phyloP scores from a whole-genome alignment of 2,113 vertebrate genomes.

The Scalopus aquaticus region DNA sequence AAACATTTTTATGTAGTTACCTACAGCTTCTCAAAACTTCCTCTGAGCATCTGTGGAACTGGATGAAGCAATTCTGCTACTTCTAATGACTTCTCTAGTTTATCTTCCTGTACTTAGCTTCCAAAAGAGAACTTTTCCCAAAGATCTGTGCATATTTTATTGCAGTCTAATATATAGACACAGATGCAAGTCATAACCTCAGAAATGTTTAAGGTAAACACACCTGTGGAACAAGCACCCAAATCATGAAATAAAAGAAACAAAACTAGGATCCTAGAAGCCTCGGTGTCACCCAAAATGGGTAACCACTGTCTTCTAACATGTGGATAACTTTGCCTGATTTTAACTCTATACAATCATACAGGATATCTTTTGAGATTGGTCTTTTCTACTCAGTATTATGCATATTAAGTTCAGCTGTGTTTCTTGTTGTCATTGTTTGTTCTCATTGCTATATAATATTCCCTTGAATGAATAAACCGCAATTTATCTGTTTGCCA shows the following conservation, averaged over 20 bases:
- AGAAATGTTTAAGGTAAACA: neutral
- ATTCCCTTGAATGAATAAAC: neutral
- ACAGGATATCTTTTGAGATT: neutral
- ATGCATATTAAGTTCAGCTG: neutral
- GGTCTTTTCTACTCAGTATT: neutral
- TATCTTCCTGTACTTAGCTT: neutral
- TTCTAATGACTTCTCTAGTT: neutral
- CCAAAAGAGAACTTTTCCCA: neutral
- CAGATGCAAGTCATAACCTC: neutral
- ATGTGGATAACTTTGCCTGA: neutral
- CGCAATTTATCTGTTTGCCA: neutral
- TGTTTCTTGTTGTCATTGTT: neutral
- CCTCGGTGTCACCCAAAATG: neutral
- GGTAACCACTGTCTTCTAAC: neutral
- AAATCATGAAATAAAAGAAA: neutral
- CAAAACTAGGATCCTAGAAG: neutral
- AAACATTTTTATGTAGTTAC: conserved; percentile 22
- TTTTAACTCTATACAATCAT: neutral
- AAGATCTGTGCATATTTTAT: neutral
- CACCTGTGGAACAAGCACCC: neutral
- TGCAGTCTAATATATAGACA: neutral
- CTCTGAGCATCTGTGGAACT: neutral
- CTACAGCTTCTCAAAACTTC: conserved; percentile 1
- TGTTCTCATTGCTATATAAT: neutral
- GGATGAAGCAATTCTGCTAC: neutral